Base-by-base conservation (phyloP, 2,797 vertebrate genomes). In the Taeniopygia guttata region DNA sequence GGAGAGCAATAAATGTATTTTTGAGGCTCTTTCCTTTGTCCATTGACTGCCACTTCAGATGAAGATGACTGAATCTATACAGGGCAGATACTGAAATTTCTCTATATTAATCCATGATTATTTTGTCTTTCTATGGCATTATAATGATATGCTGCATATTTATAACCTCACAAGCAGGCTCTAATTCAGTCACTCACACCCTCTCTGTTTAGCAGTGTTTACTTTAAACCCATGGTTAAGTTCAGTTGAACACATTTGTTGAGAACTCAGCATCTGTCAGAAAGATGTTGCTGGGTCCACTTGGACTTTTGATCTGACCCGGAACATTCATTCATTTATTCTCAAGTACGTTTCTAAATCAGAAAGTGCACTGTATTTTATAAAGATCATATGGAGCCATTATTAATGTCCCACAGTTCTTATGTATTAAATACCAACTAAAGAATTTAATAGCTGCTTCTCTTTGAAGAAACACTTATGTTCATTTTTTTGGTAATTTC, bases 391-490 rank as follows among this genome's bases (percentile, higher is more conserved):
- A 49, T n/a, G n/a, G 14, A 74, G 9, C 5, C 21, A 3, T 54
- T 92, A 16, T 72, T 66, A 45, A 95, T 67, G 60, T 16, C 48
- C 23, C 68, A 46, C 40, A 94, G 60, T 69, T 96, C 52, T 52
- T 74, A 15, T 52, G 92, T 92, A 70, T 79, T 42, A 84, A 79
- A 73, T 43, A 40, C 11, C 80, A 90, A 64, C 11, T 77, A 76
- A 95, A 58, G 7, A 81, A 40, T 93, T n/a, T 70, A 80, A 43
- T 72, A 51, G 43, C 66, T 76, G 13, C 17, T 94, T 92, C 87
- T 89, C 78, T 94, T 78, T 52, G 83, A 95, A 73, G 59, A 96
- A 96, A 92, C 25, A 29, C 52, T 79, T 88, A 16, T 90, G 66
- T 86, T 76, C 0, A 9, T 51, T 60, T 85, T 63, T 73, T 27